Conservation (phyloP, 1,140 invertebrate species). For the Cydia pomonella region DNA sequence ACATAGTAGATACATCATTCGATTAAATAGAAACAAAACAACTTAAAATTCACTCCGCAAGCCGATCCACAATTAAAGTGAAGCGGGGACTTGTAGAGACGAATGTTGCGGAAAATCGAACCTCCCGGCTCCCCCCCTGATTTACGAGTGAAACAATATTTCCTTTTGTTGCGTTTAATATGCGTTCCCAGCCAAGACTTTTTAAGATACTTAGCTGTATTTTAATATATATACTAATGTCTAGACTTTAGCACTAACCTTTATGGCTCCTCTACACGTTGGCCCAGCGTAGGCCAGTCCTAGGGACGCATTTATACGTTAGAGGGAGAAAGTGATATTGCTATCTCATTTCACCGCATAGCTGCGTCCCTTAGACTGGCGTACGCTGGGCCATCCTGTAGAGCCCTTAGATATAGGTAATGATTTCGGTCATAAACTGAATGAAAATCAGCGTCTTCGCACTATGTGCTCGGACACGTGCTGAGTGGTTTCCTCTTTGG, state of each 20-base stretch:
- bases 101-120: conserved; percentile 80
- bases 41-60: conserved; percentile 38
- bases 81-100: conserved; percentile 72
- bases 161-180: conserved; percentile 42
- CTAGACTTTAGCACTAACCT: conserved; percentile 37
- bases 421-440: too few relatives aligned
- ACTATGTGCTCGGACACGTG: too few relatives aligned
- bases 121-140: conserved; percentile 50
- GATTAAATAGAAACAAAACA: conserved; percentile 14
- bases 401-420: too few relatives aligned
- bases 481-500: too few relatives aligned
- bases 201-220: conserved; percentile 34
- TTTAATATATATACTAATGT: conserved; percentile 38
- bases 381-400: too few relatives aligned
- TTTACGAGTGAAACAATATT: conserved; percentile 54
- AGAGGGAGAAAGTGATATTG: too few relatives aligned
- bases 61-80: conserved; percentile 75
- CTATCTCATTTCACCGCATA: too few relatives aligned
- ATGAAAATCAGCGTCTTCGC: too few relatives aligned
- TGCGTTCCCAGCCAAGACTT: conserved; percentile 31
- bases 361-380: too few relatives aligned
- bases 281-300: too few relatives aligned
- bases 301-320: too few relatives aligned
- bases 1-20: conserved; percentile 9
- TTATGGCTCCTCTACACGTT: too few relatives aligned